These are phyloP conservation scores for Periplaneta americana DNA, from an alignment of 1,140 invertebrate genomes.

Conservation along the genomic window DNA sequence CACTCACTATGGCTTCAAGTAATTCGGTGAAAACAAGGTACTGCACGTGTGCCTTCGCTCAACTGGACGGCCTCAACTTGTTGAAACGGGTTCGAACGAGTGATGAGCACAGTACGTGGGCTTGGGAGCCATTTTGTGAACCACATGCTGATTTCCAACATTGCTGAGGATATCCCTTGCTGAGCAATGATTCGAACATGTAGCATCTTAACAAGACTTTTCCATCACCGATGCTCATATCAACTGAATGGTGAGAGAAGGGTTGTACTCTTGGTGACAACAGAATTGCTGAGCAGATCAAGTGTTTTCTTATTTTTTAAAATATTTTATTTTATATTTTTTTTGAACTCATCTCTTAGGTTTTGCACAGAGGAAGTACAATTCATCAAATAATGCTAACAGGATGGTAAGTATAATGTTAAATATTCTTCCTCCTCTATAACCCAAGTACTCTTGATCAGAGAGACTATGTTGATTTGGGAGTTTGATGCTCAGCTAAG, in stretches of 20 bases:
- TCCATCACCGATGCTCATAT: background rate
- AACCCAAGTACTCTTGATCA: background rate
- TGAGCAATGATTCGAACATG: background rate
- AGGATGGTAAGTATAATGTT: background rate
- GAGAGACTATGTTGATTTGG: background rate
- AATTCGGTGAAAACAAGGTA: background rate
- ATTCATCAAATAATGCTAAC: background rate
- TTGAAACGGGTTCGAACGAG: background rate
- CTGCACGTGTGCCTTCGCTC: background rate
- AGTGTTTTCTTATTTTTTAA: background rate
- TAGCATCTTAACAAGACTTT: background rate
- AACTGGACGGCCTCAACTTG: background rate
- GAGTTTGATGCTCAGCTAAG: background rate
- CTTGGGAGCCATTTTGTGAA: background rate
- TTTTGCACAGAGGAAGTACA: background rate
- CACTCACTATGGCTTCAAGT: background rate
- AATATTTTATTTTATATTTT: background rate
- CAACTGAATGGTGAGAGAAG: background rate
- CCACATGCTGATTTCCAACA: too few relatives aligned
- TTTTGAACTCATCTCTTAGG: background rate
- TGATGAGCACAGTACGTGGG: background rate
- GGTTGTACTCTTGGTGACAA: background rate
- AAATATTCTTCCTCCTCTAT: background rate
- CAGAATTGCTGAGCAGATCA: background rate
- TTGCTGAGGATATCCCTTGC: background rate